A percentile compares a stretch with the other conserved stretches of the same genome.
These are phyloP conservation scores for Ibidorhyncha struthersii DNA, from an alignment of 2,113 vertebrate species.

Conservation along the genomic window DNA sequence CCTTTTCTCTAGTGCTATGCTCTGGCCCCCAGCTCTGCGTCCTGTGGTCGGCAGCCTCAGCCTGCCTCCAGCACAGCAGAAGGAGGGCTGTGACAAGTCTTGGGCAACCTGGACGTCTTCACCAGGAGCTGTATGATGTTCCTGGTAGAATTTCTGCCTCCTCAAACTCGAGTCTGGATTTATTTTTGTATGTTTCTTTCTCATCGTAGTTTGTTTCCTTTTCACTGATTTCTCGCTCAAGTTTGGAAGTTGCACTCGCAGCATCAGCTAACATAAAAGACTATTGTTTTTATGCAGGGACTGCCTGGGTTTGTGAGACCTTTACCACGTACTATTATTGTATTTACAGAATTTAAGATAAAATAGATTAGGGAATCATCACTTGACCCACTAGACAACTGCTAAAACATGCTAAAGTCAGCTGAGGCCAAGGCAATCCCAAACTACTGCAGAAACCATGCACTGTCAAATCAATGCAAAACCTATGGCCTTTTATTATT, in stretches of 20 bases:
- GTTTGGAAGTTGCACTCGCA: neutral
- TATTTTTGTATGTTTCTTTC: neutral
- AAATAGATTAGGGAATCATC: neutral
- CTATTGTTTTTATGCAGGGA: neutral
- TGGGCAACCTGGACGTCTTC: rapidly evolving
- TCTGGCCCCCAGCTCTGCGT: neutral
- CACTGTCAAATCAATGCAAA: neutral
- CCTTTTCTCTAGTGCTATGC: neutral
- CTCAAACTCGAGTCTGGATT: rapidly evolving
- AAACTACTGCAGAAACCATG: neutral
- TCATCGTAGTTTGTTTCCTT: neutral
- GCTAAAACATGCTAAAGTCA: neutral
- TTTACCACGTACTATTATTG: neutral
- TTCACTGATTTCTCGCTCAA: neutral
- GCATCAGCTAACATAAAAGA: neutral
- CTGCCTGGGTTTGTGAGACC: neutral
- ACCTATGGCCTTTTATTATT: neutral
- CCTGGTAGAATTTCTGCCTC: neutral
- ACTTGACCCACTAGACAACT: rapidly evolving
- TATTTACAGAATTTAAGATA: neutral
- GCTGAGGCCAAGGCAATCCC: neutral
- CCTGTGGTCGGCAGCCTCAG: neutral
- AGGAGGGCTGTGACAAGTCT: neutral
- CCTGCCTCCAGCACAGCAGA: neutral
- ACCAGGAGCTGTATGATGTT: neutral